These are phyloP conservation scores for Pogoniulus pusillus DNA, from an alignment of 2,797 vertebrate species.

Conservation along the genomic window DNA sequence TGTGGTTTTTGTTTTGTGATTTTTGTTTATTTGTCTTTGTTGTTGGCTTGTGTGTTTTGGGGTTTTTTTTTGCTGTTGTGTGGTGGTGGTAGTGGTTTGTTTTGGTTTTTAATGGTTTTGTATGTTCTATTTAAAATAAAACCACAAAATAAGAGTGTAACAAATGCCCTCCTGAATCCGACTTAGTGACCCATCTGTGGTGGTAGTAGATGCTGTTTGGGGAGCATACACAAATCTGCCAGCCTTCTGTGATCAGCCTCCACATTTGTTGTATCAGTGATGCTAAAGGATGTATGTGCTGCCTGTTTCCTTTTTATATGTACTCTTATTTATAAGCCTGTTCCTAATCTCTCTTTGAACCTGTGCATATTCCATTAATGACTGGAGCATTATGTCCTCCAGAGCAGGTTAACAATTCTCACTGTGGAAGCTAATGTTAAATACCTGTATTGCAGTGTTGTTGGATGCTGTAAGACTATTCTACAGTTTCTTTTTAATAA, in stretches of 20 bases:
- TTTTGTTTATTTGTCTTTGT: too few species aligned
- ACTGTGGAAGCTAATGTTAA: neutral
- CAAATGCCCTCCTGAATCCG: neutral
- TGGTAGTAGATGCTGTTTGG: neutral
- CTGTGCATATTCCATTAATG: neutral
- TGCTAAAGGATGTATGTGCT: neutral
- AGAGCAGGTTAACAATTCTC: neutral
- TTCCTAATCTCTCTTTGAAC: neutral
- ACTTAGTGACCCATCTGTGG: neutral
- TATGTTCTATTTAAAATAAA: neutral
- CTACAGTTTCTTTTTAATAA: neutral
- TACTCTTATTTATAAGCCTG: neutral
- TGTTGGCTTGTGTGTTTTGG: too few species aligned
- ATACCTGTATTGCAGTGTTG: neutral
- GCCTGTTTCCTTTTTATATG: neutral
- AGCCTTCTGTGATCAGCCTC: accelerated
- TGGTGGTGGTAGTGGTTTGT: too few species aligned
- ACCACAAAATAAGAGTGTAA: neutral
- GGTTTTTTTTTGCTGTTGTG: too few species aligned
- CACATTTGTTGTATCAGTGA: neutral
- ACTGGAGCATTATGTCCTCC: neutral
- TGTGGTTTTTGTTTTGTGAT: too few species aligned
- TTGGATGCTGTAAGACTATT: neutral
- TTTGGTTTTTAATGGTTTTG: too few species aligned
- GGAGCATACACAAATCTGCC: neutral